Conservation (phyloP, 2,113 vertebrate species). For the Rhinopithecus roxellana region DNA sequence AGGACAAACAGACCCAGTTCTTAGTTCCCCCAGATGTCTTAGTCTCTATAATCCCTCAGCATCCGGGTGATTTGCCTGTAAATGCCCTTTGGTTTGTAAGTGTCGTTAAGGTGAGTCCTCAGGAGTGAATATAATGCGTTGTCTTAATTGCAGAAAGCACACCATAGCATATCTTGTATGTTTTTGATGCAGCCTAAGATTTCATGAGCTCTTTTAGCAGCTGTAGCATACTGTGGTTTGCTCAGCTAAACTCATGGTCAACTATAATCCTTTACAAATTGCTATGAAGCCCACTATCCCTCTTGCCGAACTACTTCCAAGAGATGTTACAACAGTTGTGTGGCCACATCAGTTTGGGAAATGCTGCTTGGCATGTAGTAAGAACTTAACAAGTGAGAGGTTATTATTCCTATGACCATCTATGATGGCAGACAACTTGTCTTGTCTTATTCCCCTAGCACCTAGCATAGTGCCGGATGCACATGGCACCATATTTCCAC, state of each 20-base stretch:
- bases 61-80: background rate
- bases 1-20: background rate
- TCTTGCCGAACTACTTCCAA: background rate
- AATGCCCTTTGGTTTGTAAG: background rate
- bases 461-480: background rate
- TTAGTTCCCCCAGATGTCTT: background rate
- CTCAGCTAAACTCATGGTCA: background rate
- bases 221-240: background rate
- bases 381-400: background rate
- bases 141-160: background rate
- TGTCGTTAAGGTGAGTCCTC: background rate
- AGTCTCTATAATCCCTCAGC: background rate
- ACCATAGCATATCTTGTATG: background rate
- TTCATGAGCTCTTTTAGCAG: background rate
- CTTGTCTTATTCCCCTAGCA: background rate
- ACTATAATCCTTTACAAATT: background rate
- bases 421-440: background rate
- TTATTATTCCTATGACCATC: background rate
- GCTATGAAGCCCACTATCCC: background rate
- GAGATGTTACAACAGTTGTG: background rate
- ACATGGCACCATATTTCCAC: background rate
- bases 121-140: background rate
- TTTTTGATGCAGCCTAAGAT: background rate
- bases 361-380: background rate
- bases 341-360: background rate